Conservation (phyloP, 2,888 invertebrate genomes). For the Caenorhabditis drosophilae region DNA sequence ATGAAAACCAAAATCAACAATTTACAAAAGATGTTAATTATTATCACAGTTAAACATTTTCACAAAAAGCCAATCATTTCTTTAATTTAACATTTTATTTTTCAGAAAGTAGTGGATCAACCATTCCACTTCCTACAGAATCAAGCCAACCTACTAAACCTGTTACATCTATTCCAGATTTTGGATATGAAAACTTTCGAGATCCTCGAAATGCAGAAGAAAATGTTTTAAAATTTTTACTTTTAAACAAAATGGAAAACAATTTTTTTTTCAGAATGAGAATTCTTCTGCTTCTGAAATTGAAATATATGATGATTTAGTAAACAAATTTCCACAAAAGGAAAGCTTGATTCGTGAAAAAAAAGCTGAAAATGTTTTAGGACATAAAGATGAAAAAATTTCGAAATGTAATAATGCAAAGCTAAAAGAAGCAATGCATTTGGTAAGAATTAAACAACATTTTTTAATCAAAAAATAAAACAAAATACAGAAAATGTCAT, state of each 20-base stretch:
- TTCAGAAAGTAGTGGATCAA: constrained; percentile 1
- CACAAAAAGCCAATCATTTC: not conserved
- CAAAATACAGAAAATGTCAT: constrained; percentile 41
- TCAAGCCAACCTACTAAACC: too few relatives aligned
- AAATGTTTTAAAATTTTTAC: not conserved
- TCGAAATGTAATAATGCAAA: constrained; percentile 36
- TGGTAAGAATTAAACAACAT: constrained; percentile 7
- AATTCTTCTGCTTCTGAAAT: not conserved
- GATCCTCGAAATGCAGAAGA: constrained; percentile 13
- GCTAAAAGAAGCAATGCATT: constrained; percentile 30
- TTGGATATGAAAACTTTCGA: constrained; percentile 14
- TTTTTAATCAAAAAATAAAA: not conserved
- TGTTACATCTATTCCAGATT: not conserved
- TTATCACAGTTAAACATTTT: constrained; percentile 13
- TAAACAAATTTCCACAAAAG: not conserved
- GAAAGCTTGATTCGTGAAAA: not conserved
- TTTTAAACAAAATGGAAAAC: too few relatives aligned
- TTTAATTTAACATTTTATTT: not conserved
- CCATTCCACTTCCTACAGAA: not conserved
- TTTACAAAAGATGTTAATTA: constrained; percentile 21
- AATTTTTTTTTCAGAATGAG: too few relatives aligned
- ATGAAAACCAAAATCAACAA: constrained; percentile 4
- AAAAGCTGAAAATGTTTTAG: not conserved
- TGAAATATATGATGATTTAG: constrained; percentile 6
- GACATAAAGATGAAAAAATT: constrained; percentile 7